Conservation (phyloP, 2,888 invertebrate genomes). For the Bimastos eiseni region DNA sequence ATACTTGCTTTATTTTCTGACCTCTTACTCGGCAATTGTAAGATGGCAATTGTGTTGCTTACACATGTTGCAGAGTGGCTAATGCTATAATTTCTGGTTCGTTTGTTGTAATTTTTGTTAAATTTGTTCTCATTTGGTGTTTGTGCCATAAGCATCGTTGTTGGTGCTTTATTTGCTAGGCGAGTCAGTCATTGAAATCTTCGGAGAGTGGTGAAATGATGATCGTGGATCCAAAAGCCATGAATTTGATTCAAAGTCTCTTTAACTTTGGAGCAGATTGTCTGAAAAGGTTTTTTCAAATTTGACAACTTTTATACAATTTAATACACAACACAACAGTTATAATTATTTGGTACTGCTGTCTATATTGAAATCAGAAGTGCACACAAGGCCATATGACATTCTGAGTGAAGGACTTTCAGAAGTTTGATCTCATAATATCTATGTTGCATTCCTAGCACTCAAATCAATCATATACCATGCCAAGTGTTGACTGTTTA, state of each 20-base stretch:
- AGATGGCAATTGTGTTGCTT: neutral
- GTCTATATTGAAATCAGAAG: no score
- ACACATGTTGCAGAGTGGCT: neutral
- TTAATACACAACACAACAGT: neutral
- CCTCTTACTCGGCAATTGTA: neutral
- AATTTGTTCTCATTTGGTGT: neutral
- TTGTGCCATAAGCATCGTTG: neutral
- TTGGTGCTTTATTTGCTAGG: neutral
- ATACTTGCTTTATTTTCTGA: neutral
- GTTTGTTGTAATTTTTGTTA: neutral
- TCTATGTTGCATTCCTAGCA: no score
- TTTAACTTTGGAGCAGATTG: conserved; percentile 18
- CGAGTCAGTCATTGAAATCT: conserved; percentile 8
- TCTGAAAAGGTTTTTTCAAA: neutral
- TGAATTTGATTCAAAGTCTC: conserved; percentile 4
- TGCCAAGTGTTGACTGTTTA: no score
- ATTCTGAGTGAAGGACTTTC: no score
- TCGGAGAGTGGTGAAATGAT: conserved; percentile 13
- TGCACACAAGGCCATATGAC: no score
- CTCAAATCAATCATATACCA: no score
- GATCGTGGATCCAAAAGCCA: neutral
- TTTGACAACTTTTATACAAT: neutral
- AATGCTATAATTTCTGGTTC: neutral
- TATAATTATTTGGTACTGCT: neutral
- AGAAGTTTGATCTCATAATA: no score